phyloP scores from a whole-genome alignment of 1,140 invertebrate genomes.

The Maconellicoccus hirsutus region DNA sequence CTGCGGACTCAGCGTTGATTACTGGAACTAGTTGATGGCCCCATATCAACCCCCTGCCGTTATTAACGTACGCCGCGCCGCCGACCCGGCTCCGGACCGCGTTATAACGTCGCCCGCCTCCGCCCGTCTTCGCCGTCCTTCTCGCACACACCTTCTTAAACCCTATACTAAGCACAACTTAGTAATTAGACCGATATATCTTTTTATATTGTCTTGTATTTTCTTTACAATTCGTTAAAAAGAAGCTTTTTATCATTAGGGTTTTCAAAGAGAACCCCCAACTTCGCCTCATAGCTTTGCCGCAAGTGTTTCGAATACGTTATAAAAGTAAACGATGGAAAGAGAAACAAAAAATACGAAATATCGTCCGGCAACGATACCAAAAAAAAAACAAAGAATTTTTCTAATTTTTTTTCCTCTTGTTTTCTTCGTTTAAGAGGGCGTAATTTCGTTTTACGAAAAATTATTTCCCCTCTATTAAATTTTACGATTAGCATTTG shows the following conservation, averaged over 20 bases:
- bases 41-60: slow-evolving; percentile 6
- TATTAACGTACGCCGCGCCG: neutral
- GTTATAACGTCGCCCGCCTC: neutral
- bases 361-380: too few relatives aligned
- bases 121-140: neutral
- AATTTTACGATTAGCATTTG: neutral
- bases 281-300: neutral
- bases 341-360: neutral
- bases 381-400: too few relatives aligned
- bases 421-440: neutral
- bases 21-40: slow-evolving; percentile 18
- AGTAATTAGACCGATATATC: slow-evolving; percentile 22
- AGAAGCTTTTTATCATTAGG: slow-evolving; percentile 20
- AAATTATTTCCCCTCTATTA: neutral
- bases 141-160: neutral
- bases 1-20: slow-evolving; percentile 14
- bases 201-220: slow-evolving; percentile 22
- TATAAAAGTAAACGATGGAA: neutral
- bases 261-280: neutral
- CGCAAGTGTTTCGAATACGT: neutral
- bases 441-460: neutral
- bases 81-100: neutral
- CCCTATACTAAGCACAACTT: slow-evolving; percentile 16
- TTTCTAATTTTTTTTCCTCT: too few relatives aligned
- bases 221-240: slow-evolving; percentile 22